Base-by-base conservation (phyloP, 2,888 invertebrate species). In the Pinctada fucata region DNA sequence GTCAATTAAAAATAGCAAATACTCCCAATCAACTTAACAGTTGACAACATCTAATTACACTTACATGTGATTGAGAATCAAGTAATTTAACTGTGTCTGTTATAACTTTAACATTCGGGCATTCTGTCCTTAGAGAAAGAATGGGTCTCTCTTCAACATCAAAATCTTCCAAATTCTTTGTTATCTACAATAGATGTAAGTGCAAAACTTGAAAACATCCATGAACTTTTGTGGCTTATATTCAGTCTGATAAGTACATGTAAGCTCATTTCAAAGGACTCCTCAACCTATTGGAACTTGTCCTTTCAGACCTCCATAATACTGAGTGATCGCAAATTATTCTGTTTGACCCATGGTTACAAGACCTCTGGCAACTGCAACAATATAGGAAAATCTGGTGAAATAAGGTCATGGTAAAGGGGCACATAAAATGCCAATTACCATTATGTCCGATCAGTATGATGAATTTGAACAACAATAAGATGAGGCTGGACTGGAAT, bases 91-190 rank as follows among this genome's bases (percentile, higher is more conserved):
- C 92, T 74, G 84, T 78, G 72, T 90, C 90, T 10, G 91, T 90
- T 2, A 97, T 90, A 51, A 97, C 95, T 78, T 92, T 94, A 47
- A 96, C 93, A 86, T 95, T 95, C 69, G 95, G 94, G 84, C 88
- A 90, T n/a, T 81, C 82, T 13, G 84, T 80, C 69, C 89, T 83
- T 52, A 91, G 76, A 4, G 85, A 77, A 48, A 82, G 76, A 0
- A 94, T 94, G 81, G 94, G 93, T 76, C 95, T 94, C 93, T 98
- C 98, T 88, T 95, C 94, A 0, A 99, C 96, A 93, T 97, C 96
- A 93, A 98, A 98, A 87, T 96, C 95, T 72, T 96, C 95, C 70
- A 98, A 93, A 49, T 96, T 96, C 93, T 96, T 96, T 0, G 97
- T 97, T 31, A 96, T 94, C 86, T 96, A 80, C 67, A 88, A 76